Conservation (phyloP, 2,888 invertebrate species). For the Blastobasis lacticolella region DNA sequence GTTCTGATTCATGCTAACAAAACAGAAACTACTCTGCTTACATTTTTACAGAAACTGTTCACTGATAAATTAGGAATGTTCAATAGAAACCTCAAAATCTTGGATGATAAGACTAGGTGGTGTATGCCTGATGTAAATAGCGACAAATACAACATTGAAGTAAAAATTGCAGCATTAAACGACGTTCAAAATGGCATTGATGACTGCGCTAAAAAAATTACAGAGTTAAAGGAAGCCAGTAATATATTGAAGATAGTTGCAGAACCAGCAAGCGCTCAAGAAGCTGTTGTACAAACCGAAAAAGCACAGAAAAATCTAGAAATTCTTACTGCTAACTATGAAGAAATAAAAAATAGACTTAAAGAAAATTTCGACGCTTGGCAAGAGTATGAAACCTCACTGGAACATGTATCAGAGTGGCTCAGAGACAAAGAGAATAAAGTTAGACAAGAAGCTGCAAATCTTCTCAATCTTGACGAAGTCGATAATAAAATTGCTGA, state of each 20-base stretch:
- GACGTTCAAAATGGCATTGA: slow-evolving; percentile 83
- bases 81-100: slow-evolving; percentile 84
- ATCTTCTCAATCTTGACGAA: slow-evolving; percentile 79
- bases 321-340: slow-evolving; percentile 78
- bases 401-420: slow-evolving; percentile 84
- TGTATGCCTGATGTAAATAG: slow-evolving; percentile 91
- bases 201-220: slow-evolving; percentile 80
- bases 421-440: slow-evolving; percentile 85
- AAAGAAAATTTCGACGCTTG: slow-evolving; percentile 83
- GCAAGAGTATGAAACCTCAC: slow-evolving; percentile 85
- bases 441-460: slow-evolving; percentile 82
- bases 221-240: slow-evolving; percentile 81
- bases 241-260: slow-evolving; percentile 83
- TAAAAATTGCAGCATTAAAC: slow-evolving; percentile 85
- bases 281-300: slow-evolving; percentile 80
- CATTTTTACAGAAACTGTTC: slow-evolving; percentile 90
- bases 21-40: slow-evolving; percentile 83
- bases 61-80: slow-evolving; percentile 88
- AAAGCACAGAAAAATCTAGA: slow-evolving; percentile 82
- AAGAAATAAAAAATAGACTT: slow-evolving; percentile 79
- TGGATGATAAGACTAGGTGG: slow-evolving; percentile 93
- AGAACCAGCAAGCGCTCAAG: slow-evolving; percentile 78
- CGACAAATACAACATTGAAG: slow-evolving; percentile 93
- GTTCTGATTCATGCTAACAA: slow-evolving; percentile 86
- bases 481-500: slow-evolving; percentile 81